Evolutionary conservation across 1,140 invertebrate species (phyloP), one percentile per base, ranked within the genome.

Genomic region (Archegozetes longisetosus): DNA sequence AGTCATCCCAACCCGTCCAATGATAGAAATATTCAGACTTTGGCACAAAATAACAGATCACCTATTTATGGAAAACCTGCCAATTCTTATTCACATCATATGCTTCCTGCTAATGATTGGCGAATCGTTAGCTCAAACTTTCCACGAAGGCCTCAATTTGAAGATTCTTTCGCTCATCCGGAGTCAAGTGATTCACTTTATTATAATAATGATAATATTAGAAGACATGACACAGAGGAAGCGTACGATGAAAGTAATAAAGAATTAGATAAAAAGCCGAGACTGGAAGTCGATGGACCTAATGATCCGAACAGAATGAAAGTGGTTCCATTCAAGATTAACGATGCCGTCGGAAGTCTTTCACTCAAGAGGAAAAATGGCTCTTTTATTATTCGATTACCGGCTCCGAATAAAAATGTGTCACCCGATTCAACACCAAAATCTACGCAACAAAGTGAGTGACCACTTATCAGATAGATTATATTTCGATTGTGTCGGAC

Each of bases 361-460:
- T 67, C 54, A 62, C 68, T 17, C 68, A 64, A 68, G 47, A 69
- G 72, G 26, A 64, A 70, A 24, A 53, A 64, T 55, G 63, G 64
- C 55, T 67, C 68, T 23, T 72, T 70, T 26, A 73, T 73, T 58
- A 67, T 65, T 49, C 67, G 68, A 47, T 64, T 68, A 61, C 75
- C 73, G 65, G 6, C 32, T 17, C 6, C 32, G 6, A 40, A 40
- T 9, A 6, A 6, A 9, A 6, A 6, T 6, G 32, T 17, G 6
- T 9, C 32, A 9, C 32, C 32, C 17, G 17, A 40, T 17, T 40
- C 32, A 9, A 40, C 32, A 6, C 32, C 32, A 40, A 40, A 40
- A 40, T 40, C 32, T 9, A 40, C 6, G 6, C 32, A 40, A 40
- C 32, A 40, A 40, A 40, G 32, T 40, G 17, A 9, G 17, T 40